Evolutionary conservation across 2,888 invertebrate genomes (phyloP).

Genomic region (Plusia festucae): DNA sequence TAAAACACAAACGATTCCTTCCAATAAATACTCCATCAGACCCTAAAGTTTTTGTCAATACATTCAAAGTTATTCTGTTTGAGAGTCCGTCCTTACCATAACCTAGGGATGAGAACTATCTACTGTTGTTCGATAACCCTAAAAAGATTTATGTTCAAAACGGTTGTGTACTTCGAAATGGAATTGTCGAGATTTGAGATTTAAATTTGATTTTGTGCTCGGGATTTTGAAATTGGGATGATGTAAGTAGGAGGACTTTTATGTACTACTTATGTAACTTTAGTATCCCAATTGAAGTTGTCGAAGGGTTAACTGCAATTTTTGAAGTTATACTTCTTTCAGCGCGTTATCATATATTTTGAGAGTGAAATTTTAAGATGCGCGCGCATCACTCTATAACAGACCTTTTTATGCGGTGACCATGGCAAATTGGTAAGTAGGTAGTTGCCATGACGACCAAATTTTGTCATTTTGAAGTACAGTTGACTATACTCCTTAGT

Average conservation of each 20-base stretch:
- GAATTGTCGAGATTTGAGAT: neutral
- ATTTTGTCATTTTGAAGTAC: too few relatives aligned
- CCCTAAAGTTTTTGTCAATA: constrained; percentile 60
- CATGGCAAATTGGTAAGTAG: too few relatives aligned
- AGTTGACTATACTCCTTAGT: too few relatives aligned
- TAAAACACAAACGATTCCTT: constrained; percentile 22
- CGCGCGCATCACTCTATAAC: too few relatives aligned
- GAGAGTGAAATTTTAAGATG: too few relatives aligned
- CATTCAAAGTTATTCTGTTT: constrained; percentile 60
- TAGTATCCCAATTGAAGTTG: neutral
- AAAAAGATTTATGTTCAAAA: constrained; percentile 35
- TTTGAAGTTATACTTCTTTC: too few relatives aligned
- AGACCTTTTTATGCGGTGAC: too few relatives aligned
- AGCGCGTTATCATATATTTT: too few relatives aligned
- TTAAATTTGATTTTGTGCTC: constrained; percentile 2
- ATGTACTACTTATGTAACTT: neutral
- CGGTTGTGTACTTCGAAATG: constrained; percentile 16
- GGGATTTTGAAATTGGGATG: neutral
- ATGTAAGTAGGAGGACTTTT: neutral
- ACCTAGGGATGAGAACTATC: constrained; percentile 50
- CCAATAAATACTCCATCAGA: constrained; percentile 53
- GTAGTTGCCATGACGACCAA: too few relatives aligned
- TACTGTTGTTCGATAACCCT: constrained; percentile 40
- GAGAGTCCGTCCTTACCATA: constrained; percentile 48
- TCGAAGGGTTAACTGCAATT: neutral